A percentile compares a stretch with the other conserved stretches of the same genome.
Conservation (phyloP, 2,797 vertebrate species). For the Sciurus carolinensis region DNA sequence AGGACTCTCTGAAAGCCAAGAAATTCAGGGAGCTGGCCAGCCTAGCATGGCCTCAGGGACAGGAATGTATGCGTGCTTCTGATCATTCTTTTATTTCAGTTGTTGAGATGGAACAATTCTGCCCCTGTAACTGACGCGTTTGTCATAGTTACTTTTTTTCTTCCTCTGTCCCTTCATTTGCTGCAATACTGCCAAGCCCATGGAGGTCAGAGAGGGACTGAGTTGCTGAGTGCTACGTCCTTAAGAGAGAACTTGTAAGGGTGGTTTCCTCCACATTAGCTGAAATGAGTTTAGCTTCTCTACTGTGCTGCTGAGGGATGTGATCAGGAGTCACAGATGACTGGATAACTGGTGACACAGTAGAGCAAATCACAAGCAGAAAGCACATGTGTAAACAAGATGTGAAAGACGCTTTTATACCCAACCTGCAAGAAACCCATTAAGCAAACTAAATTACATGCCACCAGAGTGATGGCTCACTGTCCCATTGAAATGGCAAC, state of each 20-base stretch:
- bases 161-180: not conserved
- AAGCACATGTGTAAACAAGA: constrained; percentile 53
- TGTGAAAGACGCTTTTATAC: constrained; percentile 74
- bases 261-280: not conserved
- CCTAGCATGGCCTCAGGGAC: accelerated
- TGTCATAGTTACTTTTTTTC: not conserved
- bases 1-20: not conserved
- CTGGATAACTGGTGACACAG: constrained; percentile 41
- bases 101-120: not conserved
- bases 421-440: constrained; percentile 69
- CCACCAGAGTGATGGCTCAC: constrained; percentile 48
- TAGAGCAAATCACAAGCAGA: constrained; percentile 62
- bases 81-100: not conserved
- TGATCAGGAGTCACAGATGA: not conserved
- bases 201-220: not conserved
- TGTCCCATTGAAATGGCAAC: constrained; percentile 45
- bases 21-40: not conserved
- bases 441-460: constrained; percentile 68
- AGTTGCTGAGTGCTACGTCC: not conserved
- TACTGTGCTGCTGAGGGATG: not conserved
- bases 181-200: not conserved
- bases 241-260: not conserved
- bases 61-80: not conserved
- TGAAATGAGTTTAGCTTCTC: not conserved
- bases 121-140: not conserved